Conservation (phyloP, 2,888 invertebrate genomes). For the Parasteatoda lunata region DNA sequence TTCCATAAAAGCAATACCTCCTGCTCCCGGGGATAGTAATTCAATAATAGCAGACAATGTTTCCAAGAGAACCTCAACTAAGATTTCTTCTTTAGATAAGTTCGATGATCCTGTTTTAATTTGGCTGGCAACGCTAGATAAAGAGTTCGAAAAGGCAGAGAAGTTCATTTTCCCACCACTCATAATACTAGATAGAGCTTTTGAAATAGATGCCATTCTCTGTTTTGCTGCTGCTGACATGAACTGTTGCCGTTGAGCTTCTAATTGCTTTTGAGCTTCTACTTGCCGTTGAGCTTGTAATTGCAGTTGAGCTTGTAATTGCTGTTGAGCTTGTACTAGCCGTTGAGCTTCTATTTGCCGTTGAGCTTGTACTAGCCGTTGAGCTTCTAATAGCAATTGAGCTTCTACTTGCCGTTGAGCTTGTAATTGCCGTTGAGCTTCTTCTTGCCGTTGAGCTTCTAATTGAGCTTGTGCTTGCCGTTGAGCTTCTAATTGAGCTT, state of each 20-base stretch:
- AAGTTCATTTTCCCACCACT: slow-evolving; percentile 18
- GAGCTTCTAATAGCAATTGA: background rate
- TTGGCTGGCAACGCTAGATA: slow-evolving; percentile 17
- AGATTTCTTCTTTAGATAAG: slow-evolving; percentile 23
- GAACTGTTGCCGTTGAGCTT: slow-evolving; percentile 13
- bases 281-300: background rate
- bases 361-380: background rate
- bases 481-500: background rate
- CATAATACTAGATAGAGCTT: background rate
- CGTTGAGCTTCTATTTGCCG: background rate
- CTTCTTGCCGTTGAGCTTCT: background rate
- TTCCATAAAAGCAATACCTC: too few relatives aligned
- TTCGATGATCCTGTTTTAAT: slow-evolving; percentile 10
- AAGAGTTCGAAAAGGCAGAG: slow-evolving; percentile 8
- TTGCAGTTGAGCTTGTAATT: background rate
- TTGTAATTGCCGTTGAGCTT: background rate
- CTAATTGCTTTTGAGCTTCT: background rate
- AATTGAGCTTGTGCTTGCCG: background rate
- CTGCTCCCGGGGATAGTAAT: background rate
- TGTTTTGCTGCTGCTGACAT: slow-evolving; percentile 34
- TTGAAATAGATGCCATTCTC: slow-evolving; percentile 17
- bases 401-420: background rate
- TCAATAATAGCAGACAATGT: slow-evolving; percentile 33
- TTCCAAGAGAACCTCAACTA: slow-evolving; percentile 39
- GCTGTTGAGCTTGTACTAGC: background rate